Base-by-base conservation (phyloP, 2,113 vertebrate species). In the Alligator sinensis region DNA sequence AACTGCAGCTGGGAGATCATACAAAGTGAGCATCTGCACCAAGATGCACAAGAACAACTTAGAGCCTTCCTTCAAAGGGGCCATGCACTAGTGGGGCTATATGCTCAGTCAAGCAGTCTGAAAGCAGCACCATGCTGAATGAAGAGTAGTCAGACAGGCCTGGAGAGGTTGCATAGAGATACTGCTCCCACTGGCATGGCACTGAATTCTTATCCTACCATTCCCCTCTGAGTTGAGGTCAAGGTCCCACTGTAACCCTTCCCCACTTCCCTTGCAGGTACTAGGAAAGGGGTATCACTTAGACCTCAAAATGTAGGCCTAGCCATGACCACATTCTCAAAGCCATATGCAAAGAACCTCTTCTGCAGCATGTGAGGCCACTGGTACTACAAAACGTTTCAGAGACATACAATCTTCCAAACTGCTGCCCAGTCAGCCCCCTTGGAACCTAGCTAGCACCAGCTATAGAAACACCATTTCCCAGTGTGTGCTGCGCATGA, bases 1-100 rank as follows among this genome's bases (percentile, higher is more conserved):
- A 99, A 98, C 96, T 97, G 98, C 77, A 99, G 97, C 99, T 99
- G 95, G 1, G 0, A 64, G 60, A 28, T 62, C 57, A 82, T 30
- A 77, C 0, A 4, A 55, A 59, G 68, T 92, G 47, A 95, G 66
- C 87, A 34, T 34, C 34, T 21, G 25, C 2, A 34, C 8, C 2
- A 0, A 61, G 54, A 61, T 55, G 18, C 15, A 18, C 22, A 38
- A 34, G 34, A 22, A 6, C 4, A 2, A 30, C 61, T 63, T 34
- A 4, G 34, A 90, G 84, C 70, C n/a, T 84, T 24, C 77, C 34
- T 3, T 25, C 22, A 9, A 60, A 11, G 3, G 27, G 15, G 28
- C 24, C 24, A 12, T 5, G n/a, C 19, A 57, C 87, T 14, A 66
- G 66, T 34, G 75, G 27, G 38, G 14, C n/a, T 19, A 34, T 34